Percentiles rank a stretch among this genome's conserved stretches.
phyloP scores from a whole-genome alignment of 2,888 invertebrate species.

The Heteropelma amictum region DNA sequence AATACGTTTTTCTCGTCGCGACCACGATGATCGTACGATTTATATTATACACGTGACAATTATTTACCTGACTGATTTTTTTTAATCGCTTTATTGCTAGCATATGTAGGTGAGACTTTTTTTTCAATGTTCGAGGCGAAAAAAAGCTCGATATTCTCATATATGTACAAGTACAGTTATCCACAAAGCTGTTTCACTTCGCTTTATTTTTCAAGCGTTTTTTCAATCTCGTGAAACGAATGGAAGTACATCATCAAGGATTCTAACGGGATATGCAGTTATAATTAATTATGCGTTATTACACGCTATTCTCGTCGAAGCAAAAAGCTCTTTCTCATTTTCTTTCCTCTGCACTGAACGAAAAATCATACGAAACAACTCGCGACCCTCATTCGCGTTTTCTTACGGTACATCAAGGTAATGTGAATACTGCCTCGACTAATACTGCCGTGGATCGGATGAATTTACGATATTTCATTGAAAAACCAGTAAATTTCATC shows the following conservation, averaged over 20 bases:
- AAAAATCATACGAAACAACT: background rate
- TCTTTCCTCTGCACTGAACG: background rate
- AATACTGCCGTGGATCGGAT: constrained; percentile 16
- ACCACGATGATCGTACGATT: constrained; percentile 10
- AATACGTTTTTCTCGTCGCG: constrained; percentile 12
- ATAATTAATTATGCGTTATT: constrained; percentile 30
- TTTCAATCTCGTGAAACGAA: background rate
- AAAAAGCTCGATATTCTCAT: constrained; percentile 19
- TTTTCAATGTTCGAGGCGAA: background rate
- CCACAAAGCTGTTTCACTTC: background rate
- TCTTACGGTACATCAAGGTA: background rate
- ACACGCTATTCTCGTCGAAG: constrained; percentile 3
- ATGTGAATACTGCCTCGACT: constrained; percentile 13
- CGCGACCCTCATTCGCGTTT: background rate
- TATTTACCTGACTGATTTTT: background rate
- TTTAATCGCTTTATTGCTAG: constrained; percentile 21
- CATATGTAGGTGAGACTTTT: background rate
- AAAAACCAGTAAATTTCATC: background rate
- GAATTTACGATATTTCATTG: background rate
- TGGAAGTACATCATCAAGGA: constrained; percentile 6
- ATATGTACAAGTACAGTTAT: constrained; percentile 33
- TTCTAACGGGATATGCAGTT: constrained; percentile 25
- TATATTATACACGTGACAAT: constrained; percentile 21
- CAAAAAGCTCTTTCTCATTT: constrained; percentile 2
- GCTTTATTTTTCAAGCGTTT: background rate